These are phyloP conservation scores for Amyelois transitella DNA, from an alignment of 1,140 invertebrate species.

Conservation along the genomic window DNA sequence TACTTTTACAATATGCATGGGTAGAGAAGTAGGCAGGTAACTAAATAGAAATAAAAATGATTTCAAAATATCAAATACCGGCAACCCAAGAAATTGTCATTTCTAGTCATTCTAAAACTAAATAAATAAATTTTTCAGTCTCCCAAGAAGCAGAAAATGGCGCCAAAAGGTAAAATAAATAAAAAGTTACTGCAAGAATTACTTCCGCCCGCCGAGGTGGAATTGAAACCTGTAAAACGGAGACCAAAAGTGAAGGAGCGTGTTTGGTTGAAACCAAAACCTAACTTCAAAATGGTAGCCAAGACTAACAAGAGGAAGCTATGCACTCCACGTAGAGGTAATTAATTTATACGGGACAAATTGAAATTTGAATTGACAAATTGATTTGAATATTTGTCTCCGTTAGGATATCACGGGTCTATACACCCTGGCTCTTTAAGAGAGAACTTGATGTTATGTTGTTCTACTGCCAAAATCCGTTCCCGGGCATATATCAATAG, in stretches of 20 bases:
- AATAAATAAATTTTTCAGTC: slow-evolving; percentile 5
- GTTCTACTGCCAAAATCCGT: no score
- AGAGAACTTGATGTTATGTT: no score
- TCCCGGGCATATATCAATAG: no score
- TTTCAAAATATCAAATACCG: no score
- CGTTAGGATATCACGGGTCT: no score
- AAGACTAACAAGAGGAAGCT: slow-evolving; percentile 40
- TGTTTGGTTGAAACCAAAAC: slow-evolving; percentile 34
- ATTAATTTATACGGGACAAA: no score
- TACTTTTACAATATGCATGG: no score
- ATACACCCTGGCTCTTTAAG: no score
- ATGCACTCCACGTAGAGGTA: slow-evolving; percentile 32
- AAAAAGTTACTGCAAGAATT: slow-evolving; percentile 8
- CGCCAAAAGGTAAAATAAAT: not conserved
- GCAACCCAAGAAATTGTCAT: not conserved
- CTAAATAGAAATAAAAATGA: no score
- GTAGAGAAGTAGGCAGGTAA: no score
- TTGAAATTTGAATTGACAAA: no score
- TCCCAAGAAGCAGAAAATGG: not conserved
- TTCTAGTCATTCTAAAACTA: slow-evolving; percentile 7
- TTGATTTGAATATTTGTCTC: slow-evolving; percentile 4
- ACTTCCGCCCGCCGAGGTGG: not conserved
- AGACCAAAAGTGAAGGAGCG: slow-evolving; percentile 13
- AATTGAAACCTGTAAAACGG: not conserved
- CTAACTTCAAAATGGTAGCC: slow-evolving; percentile 33